Percentiles rank a stretch among this genome's conserved stretches.
These are phyloP conservation scores for Patella pellucida DNA, from an alignment of 2,888 invertebrate species.

Conservation along the genomic window DNA sequence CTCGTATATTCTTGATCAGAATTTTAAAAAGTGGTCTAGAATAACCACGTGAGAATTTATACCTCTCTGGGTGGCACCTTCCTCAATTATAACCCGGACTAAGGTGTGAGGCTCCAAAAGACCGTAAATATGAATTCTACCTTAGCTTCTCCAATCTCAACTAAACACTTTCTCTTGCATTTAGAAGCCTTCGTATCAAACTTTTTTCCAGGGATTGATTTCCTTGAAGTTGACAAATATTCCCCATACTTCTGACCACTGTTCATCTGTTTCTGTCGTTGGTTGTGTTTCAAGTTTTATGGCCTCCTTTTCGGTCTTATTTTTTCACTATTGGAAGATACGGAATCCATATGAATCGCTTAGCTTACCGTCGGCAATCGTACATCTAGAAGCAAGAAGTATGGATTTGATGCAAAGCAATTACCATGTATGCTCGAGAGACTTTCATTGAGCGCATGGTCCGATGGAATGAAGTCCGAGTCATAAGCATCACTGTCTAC, in stretches of 20 bases:
- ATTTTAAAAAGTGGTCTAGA: too few relatives aligned
- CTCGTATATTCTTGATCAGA: too few relatives aligned
- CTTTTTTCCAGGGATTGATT: background rate
- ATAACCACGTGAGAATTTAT: too few relatives aligned
- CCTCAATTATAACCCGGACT: too few relatives aligned
- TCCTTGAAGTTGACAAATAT: background rate
- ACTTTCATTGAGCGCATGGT: background rate
- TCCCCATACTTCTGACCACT: background rate
- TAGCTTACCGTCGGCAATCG: too few relatives aligned
- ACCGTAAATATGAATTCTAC: background rate
- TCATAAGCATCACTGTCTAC: background rate
- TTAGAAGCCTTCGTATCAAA: background rate
- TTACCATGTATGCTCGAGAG: background rate
- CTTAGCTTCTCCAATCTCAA: background rate
- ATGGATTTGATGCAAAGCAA: background rate
- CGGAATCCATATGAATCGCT: too few relatives aligned
- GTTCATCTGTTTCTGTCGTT: background rate
- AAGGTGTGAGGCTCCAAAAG: background rate
- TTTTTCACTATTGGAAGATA: background rate
- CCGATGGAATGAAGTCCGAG: background rate
- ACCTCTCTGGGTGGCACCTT: too few relatives aligned
- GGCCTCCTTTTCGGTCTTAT: background rate
- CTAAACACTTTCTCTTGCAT: background rate
- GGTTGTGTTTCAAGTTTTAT: background rate
- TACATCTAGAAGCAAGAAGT: background rate